phyloP scores from a whole-genome alignment of 2,797 vertebrate genomes.

The Cirrhinus mrigala region DNA sequence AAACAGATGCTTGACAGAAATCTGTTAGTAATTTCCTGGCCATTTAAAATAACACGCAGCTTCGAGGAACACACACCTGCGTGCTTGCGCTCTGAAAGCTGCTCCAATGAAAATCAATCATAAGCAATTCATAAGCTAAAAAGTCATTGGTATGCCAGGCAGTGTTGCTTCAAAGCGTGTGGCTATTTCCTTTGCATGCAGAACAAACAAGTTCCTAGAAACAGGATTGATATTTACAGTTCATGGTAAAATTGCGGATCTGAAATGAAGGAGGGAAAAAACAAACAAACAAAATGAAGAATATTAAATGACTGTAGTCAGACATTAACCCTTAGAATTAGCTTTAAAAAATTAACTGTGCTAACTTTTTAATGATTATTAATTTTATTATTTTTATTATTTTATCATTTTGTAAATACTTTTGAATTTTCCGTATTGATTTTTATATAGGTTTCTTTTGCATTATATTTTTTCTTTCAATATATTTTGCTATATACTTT shows the following conservation, averaged over 20 bases:
- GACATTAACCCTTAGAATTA: too few species aligned
- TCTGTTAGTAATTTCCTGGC: constrained; percentile 25
- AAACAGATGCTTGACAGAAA: constrained; percentile 15
- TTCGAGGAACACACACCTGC: background rate
- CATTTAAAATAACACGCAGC: background rate
- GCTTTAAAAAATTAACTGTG: too few species aligned
- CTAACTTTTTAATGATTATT: too few species aligned
- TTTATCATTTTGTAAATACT: too few species aligned
- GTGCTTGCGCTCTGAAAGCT: background rate
- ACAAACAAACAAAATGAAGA: too few species aligned
- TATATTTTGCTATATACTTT: too few species aligned
- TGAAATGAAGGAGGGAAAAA: too few species aligned
- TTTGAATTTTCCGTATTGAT: too few species aligned
- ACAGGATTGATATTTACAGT: background rate
- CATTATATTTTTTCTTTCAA: too few species aligned
- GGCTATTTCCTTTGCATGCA: background rate
- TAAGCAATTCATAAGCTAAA: background rate
- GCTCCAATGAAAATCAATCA: background rate
- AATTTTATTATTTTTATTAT: too few species aligned
- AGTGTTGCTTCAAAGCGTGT: background rate
- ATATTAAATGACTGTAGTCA: background rate
- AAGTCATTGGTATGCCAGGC: background rate
- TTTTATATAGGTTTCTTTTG: too few species aligned
- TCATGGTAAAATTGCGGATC: background rate
- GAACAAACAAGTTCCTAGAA: background rate